Conservation (phyloP, 2,888 invertebrate species). For the Alitta virens region DNA sequence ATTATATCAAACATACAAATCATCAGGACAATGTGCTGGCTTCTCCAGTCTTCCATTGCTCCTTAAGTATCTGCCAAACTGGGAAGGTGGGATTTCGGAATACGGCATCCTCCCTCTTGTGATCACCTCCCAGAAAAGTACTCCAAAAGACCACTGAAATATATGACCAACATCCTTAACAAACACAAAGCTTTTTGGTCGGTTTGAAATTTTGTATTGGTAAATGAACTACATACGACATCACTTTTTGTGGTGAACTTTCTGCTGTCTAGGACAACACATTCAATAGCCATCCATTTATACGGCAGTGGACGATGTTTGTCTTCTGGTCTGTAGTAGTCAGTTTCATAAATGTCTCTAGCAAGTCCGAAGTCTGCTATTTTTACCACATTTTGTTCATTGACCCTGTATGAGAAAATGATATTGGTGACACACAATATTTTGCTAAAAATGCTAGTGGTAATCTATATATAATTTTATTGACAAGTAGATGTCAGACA, state of each 20-base stretch:
- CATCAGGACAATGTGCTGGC: not conserved
- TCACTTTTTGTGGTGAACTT: slow-evolving; percentile 22
- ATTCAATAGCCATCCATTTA: slow-evolving; percentile 28
- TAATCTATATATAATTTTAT: too few species aligned
- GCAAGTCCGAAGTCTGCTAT: slow-evolving; percentile 28
- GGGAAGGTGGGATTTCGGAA: not conserved
- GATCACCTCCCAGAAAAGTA: slow-evolving; percentile 9
- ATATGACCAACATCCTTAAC: not conserved
- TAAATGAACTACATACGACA: slow-evolving; percentile 21
- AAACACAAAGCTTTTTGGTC: too few species aligned
- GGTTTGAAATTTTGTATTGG: too few species aligned
- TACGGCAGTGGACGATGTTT: slow-evolving; percentile 21
- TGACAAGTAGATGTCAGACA: too few species aligned
- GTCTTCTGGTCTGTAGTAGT: slow-evolving; percentile 21
- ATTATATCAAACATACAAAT: slow-evolving; percentile 1
- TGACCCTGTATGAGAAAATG: slow-evolving; percentile 12
- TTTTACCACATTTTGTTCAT: slow-evolving; percentile 16
- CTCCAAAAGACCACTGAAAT: slow-evolving; percentile 9
- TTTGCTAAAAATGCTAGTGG: too few species aligned
- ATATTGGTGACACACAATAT: too few species aligned
- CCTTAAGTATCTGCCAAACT: not conserved
- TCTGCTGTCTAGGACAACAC: slow-evolving; percentile 11
- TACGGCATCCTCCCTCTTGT: slow-evolving; percentile 3
- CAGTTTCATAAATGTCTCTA: slow-evolving; percentile 22
- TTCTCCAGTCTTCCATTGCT: slow-evolving; percentile 1